Evolutionary conservation across 2,888 invertebrate species (phyloP).

Genomic region (Steromphala cineraria): DNA sequence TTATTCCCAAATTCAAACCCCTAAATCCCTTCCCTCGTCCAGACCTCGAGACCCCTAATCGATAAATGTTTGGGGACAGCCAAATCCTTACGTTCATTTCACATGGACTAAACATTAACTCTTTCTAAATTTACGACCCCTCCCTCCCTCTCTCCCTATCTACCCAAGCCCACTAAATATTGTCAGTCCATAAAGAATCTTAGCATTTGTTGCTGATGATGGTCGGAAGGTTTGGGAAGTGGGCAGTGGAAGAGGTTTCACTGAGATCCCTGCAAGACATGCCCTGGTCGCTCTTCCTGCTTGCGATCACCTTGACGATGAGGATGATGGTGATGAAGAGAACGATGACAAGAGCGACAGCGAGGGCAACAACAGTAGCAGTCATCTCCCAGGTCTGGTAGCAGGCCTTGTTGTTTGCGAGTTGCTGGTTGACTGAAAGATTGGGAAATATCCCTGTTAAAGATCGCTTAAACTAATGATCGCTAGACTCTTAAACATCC

Average conservation of each 20-base stretch:
- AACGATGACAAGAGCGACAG: not conserved
- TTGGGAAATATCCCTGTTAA: too few relatives aligned
- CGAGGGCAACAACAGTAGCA: not conserved
- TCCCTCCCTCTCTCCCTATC: too few relatives aligned
- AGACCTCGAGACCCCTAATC: too few relatives aligned
- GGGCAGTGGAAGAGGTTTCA: not conserved
- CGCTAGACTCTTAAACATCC: too few relatives aligned
- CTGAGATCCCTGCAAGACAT: not conserved
- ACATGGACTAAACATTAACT: too few relatives aligned
- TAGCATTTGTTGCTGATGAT: not conserved
- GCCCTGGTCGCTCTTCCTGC: not conserved
- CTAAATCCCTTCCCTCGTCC: too few relatives aligned
- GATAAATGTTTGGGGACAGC: too few relatives aligned
- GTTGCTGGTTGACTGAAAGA: not conserved
- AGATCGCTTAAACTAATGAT: too few relatives aligned
- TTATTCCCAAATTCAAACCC: too few relatives aligned
- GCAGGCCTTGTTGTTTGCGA: not conserved
- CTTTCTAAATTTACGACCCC: too few relatives aligned
- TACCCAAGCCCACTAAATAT: too few relatives aligned
- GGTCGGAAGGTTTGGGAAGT: not conserved
- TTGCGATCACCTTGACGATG: not conserved
- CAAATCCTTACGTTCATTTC: too few relatives aligned
- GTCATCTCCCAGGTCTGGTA: not conserved
- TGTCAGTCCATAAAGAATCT: not conserved
- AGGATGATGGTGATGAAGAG: not conserved